Evolutionary conservation across 2,888 invertebrate species (phyloP), one percentile per base, ranked within the genome.

Genomic region (Schrankia costaestrigalis): DNA sequence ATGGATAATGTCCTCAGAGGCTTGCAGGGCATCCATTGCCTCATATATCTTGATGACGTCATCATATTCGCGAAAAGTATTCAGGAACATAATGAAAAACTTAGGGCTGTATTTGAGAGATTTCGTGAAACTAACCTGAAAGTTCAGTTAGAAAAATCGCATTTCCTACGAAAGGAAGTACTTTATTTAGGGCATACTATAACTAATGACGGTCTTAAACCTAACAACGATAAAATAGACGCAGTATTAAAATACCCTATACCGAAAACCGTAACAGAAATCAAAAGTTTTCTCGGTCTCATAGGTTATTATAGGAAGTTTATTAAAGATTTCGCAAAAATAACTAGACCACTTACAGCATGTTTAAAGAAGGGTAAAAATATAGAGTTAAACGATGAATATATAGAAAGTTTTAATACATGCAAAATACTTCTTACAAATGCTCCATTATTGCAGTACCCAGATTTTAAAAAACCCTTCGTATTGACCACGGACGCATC

Each of bases 401-500:
- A 12, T 11, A 22, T 9, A 9, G 13, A 22, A 1, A 1, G 21
- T 11, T 29, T 29, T 14, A 9, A 29, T 6, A 29, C 8, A 22
- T 29, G 22, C 14, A 29, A 29, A 14, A 10, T 22, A n/a, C 14
- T 29, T 2, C 10, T 29, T 2, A 14, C 11, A 0, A 29, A 22
- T 11, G 28, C 28, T 4, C 28, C 19, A 7, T 28, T 30, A 15
- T 13, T 31, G 1, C 23, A 31, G 11, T 24, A 8, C 4, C 24
- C 24, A 7, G 24, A 12, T n/a, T 24, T 24, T 10, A 12, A 4
- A n/a, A 12, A 24, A 12, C 4, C 4, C 1, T 24, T 24, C n/a
- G 8, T 24, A 11, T 3, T 24, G 3, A 24, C 24, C n/a, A 24
- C 24, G 8, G 24, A 24, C 46, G 38, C 44, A 31, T 6, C 19